These are phyloP conservation scores for Magallana angulata DNA, from an alignment of 1,140 invertebrate genomes.

Conservation along the genomic window DNA sequence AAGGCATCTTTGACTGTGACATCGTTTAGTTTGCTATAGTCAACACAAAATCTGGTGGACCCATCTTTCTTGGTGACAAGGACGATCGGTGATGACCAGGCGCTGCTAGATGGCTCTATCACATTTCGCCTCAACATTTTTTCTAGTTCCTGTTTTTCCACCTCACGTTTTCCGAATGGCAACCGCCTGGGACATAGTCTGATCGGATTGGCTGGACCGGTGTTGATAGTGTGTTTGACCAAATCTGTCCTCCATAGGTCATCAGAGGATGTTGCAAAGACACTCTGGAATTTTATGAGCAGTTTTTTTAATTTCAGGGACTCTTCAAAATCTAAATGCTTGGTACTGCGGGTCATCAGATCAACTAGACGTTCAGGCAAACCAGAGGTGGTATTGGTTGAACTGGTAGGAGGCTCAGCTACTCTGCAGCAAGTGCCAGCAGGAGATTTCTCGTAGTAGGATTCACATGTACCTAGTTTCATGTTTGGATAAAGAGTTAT, in stretches of 20 bases:
- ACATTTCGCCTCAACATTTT: not conserved
- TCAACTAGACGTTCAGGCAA: constrained; percentile 45
- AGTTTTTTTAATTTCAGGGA: constrained; percentile 33
- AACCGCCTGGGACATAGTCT: constrained; percentile 49
- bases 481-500: constrained; percentile 18
- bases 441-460: not conserved
- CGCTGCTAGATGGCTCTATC: constrained; percentile 36
- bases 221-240: not conserved
- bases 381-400: not conserved
- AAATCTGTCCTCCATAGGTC: constrained; percentile 53
- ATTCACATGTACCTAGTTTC: constrained; percentile 35
- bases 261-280: constrained; percentile 48
- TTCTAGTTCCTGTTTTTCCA: constrained; percentile 33
- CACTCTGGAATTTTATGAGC: constrained; percentile 38
- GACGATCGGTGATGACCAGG: too few relatives aligned
- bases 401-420: not conserved
- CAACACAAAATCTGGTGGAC: too few relatives aligned
- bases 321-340: constrained; percentile 21
- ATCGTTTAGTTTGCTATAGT: too few relatives aligned
- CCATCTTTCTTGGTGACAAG: too few relatives aligned
- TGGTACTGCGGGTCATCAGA: constrained; percentile 7
- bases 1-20: not conserved
- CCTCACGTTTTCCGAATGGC: not conserved
- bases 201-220: constrained; percentile 25
- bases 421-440: not conserved